These are phyloP conservation scores for Megathymus violae DNA, from an alignment of 1,140 invertebrate genomes.

Conservation along the genomic window DNA sequence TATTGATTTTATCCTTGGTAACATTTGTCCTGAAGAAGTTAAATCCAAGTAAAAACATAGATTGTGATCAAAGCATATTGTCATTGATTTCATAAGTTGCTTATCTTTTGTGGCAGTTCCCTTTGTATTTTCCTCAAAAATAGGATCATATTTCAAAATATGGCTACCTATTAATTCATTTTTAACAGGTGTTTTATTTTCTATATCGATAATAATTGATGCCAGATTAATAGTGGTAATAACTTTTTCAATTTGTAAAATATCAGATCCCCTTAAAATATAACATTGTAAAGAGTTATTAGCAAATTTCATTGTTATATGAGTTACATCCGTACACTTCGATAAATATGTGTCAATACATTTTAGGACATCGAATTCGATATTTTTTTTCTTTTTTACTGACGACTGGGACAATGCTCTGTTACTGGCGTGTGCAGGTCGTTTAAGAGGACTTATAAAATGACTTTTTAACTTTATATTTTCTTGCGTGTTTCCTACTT, in stretches of 20 bases:
- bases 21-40: conserved; percentile 35
- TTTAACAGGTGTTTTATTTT: conserved; percentile 34
- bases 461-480: conserved; percentile 37
- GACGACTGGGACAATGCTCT: conserved; percentile 35
- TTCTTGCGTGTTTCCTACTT: conserved; percentile 52
- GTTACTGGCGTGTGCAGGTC: conserved; percentile 37
- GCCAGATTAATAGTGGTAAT: conserved; percentile 43
- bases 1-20: conserved; percentile 43
- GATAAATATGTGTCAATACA: background rate
- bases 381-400: conserved; percentile 52
- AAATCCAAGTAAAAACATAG: conserved; percentile 64
- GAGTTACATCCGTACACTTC: background rate
- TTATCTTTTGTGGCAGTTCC: conserved; percentile 10
- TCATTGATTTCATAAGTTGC: conserved; percentile 52
- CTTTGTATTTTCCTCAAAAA: conserved; percentile 24
- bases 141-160: conserved; percentile 45
- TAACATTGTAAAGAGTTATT: conserved; percentile 39
- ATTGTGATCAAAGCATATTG: conserved; percentile 49
- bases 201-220: conserved; percentile 55
- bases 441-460: conserved; percentile 61
- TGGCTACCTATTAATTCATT: conserved; percentile 57
- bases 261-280: conserved; percentile 50
- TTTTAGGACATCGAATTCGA: background rate
- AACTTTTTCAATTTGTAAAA: conserved; percentile 49
- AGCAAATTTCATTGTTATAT: conserved; percentile 24